Percentiles rank a stretch among this genome's conserved stretches.
Conservation (phyloP, 2,888 invertebrate genomes). For the Plemyria rubiginata region DNA sequence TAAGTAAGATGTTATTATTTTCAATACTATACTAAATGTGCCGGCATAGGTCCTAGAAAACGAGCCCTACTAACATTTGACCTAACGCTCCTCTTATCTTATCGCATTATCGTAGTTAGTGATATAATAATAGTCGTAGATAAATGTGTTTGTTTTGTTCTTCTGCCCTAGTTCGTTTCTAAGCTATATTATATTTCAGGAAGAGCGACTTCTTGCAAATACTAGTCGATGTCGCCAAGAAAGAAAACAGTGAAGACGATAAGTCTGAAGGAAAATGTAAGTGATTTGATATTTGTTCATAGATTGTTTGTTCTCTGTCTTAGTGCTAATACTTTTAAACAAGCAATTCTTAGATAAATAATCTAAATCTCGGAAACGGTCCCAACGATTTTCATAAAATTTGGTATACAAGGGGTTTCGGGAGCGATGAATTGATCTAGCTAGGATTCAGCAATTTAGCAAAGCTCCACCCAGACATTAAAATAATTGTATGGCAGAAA, state of each 20-base stretch:
- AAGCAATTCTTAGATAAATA: no score
- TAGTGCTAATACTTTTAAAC: no score
- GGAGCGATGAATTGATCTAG: no score
- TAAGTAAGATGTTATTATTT: constrained; percentile 55
- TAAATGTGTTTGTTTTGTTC: constrained; percentile 2
- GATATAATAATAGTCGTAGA: constrained; percentile 2
- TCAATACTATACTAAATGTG: not conserved
- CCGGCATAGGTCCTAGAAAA: no score
- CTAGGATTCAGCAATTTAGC: no score
- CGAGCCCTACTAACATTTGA: not conserved
- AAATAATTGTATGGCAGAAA: no score
- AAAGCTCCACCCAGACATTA: no score
- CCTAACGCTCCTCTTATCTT: constrained; percentile 1
- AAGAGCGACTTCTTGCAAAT: constrained; percentile 79
- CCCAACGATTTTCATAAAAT: no score
- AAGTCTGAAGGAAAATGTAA: constrained; percentile 53
- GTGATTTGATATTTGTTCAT: no score
- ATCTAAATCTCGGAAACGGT: no score
- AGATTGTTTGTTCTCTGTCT: no score
- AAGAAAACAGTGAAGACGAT: constrained; percentile 58
- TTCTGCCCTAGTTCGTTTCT: constrained; percentile 12
- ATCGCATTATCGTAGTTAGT: not conserved
- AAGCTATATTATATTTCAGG: constrained; percentile 52
- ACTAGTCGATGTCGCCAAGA: constrained; percentile 73
- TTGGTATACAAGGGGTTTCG: no score